Conservation (phyloP, 2,888 invertebrate genomes). For the Entomobrya proxima region DNA sequence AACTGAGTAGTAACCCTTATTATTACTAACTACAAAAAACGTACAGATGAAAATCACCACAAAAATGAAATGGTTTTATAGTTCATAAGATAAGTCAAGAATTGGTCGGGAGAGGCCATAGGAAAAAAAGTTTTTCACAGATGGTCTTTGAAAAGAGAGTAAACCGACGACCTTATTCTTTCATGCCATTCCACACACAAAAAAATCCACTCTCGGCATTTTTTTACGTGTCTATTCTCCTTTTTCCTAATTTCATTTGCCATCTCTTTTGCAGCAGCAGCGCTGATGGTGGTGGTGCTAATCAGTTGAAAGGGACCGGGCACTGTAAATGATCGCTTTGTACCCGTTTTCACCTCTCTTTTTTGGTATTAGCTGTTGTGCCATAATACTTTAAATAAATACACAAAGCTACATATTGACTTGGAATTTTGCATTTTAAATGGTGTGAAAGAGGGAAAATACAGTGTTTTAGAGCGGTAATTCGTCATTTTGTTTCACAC, state of each 20-base stretch:
- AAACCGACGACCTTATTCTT: conserved; percentile 3
- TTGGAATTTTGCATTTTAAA: too few relatives aligned
- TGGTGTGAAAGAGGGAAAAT: too few relatives aligned
- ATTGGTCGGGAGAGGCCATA: conserved; percentile 2
- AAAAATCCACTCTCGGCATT: not conserved
- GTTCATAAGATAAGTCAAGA: not conserved
- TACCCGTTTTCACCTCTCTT: too few relatives aligned
- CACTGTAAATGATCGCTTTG: too few relatives aligned
- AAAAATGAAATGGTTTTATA: conserved; percentile 12
- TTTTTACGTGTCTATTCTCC: not conserved
- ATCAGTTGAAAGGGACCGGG: conserved; percentile 33
- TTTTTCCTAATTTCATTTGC: conserved; percentile 14
- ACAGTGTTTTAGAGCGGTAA: too few relatives aligned
- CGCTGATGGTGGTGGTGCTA: too few relatives aligned
- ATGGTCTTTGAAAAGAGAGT: not conserved
- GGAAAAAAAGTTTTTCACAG: conserved; percentile 12
- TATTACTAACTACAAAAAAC: not conserved
- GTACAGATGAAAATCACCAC: not conserved
- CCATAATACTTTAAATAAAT: too few relatives aligned
- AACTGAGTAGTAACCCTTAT: conserved; percentile 17
- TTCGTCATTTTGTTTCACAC: too few relatives aligned
- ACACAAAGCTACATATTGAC: too few relatives aligned
- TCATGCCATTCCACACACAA: not conserved
- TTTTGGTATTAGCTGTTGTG: not conserved
- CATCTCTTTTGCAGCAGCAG: not conserved